phyloP scores from a whole-genome alignment of 2,797 vertebrate species.

The Neostethus bicornis region DNA sequence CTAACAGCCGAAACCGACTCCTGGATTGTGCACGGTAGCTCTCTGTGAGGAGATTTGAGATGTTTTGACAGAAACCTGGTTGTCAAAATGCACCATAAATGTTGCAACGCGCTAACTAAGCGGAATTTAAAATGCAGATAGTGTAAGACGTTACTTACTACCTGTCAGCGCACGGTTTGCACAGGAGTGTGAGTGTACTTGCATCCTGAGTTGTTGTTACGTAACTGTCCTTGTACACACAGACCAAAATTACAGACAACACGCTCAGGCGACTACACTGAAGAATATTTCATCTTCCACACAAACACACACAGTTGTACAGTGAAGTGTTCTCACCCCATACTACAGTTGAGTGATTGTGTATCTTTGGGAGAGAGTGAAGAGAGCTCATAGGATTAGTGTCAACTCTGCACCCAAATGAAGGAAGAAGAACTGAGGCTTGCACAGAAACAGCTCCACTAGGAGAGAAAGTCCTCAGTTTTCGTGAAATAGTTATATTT shows the following conservation, averaged over 20 bases:
- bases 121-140: slow-evolving; percentile 9
- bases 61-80: too few species aligned
- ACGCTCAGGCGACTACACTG: slow-evolving; percentile 50
- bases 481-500: neutral
- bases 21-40: too few species aligned
- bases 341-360: slow-evolving; percentile 15
- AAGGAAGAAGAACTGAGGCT: slow-evolving; percentile 18
- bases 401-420: slow-evolving; percentile 29
- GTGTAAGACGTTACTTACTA: slow-evolving; percentile 28
- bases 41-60: too few species aligned
- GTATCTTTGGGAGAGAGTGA: slow-evolving; percentile 31
- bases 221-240: slow-evolving; percentile 57
- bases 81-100: neutral
- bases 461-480: neutral
- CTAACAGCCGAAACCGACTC: too few species aligned
- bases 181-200: slow-evolving; percentile 6
- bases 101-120: slow-evolving; percentile 6
- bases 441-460: slow-evolving; percentile 5
- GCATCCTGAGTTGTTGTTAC: slow-evolving; percentile 58
- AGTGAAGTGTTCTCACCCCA: slow-evolving; percentile 24
- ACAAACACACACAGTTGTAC: slow-evolving; percentile 15
- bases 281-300: slow-evolving; percentile 18
- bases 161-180: slow-evolving; percentile 15
- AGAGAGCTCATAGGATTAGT: slow-evolving; percentile 50
- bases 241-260: slow-evolving; percentile 57